Evolutionary conservation across 2,888 invertebrate genomes (phyloP).

Genomic region (Yponomeuta malinellus): DNA sequence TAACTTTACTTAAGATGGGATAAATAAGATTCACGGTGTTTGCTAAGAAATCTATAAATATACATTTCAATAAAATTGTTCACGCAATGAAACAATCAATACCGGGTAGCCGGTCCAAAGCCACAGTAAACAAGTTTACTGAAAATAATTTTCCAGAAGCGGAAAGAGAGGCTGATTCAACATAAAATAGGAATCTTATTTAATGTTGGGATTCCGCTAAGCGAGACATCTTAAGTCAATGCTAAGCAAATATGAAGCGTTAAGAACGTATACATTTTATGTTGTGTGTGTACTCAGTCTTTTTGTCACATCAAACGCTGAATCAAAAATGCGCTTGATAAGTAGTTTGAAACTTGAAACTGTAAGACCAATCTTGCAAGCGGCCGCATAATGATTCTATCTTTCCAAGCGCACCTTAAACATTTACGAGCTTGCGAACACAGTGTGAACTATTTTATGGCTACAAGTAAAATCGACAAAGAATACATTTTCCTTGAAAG

Average conservation of each 20-base stretch:
- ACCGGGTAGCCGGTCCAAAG: background rate
- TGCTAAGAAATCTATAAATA: background rate
- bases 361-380: background rate
- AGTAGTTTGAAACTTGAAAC: background rate
- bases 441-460: background rate
- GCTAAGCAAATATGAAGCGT: slow-evolving; percentile 24
- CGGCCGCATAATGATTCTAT: background rate
- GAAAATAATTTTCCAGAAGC: slow-evolving; percentile 37
- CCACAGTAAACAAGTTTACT: slow-evolving; percentile 32
- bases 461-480: background rate
- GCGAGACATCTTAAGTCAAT: slow-evolving; percentile 37
- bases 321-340: background rate
- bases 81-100: background rate
- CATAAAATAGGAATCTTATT: slow-evolving; percentile 56
- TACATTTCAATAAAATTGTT: background rate
- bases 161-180: slow-evolving; percentile 40
- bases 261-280: background rate
- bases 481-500: slow-evolving; percentile 14
- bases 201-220: slow-evolving; percentile 41
- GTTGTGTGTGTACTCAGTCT: no score
- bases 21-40: no score
- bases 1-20: no score
- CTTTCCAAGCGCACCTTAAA: background rate
- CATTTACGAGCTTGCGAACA: background rate
- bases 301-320: background rate